These are phyloP conservation scores for Polydesmus complanatus DNA, from an alignment of 2,888 invertebrate genomes.

Conservation along the genomic window DNA sequence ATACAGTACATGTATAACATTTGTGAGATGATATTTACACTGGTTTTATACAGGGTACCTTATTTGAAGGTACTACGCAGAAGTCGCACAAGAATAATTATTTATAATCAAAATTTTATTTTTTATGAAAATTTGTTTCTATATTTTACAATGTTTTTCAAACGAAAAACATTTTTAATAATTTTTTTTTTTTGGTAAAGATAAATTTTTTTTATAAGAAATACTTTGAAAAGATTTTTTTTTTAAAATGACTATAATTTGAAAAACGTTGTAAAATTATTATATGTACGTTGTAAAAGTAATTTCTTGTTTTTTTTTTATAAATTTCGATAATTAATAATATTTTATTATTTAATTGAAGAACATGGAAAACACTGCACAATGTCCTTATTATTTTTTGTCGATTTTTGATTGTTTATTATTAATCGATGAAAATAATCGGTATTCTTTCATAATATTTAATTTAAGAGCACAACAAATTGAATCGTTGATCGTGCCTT, in stretches of 20 bases:
- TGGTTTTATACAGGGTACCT: no score
- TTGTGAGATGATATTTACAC: no score
- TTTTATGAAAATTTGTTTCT: no score
- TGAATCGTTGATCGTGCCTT: background rate
- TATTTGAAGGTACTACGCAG: no score
- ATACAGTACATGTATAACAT: no score
- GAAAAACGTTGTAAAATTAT: background rate
- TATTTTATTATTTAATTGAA: background rate
- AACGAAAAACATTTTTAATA: no score
- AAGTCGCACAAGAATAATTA: background rate
- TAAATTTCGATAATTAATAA: background rate
- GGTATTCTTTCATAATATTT: no score
- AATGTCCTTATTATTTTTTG: background rate
- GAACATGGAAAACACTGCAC: background rate
- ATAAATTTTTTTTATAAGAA: no score
- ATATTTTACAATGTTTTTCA: no score
- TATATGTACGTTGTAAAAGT: background rate
- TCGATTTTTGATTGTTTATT: background rate
- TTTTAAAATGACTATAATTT: background rate
- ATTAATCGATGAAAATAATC: no score
- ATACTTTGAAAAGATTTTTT: no score
- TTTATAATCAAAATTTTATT: background rate
- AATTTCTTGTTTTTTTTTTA: background rate
- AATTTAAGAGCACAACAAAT: background rate
- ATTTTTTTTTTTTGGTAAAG: no score